Conservation (phyloP, 2,888 invertebrate genomes). For the Marronus borbonicus region DNA sequence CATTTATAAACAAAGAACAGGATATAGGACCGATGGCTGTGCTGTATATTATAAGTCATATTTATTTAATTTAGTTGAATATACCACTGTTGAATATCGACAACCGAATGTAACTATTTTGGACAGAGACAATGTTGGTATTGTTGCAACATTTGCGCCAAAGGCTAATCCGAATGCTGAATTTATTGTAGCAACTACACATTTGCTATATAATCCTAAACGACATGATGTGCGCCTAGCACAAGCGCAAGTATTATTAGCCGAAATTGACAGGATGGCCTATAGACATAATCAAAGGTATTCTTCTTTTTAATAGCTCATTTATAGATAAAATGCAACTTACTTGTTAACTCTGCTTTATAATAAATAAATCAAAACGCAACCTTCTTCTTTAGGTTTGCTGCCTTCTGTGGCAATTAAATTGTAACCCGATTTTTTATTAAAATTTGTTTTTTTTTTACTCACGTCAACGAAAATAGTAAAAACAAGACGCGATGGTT, state of each 20-base stretch:
- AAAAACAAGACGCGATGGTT: too few species aligned
- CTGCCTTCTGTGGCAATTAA: too few species aligned
- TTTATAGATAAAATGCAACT: not conserved
- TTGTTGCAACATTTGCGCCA: conserved; percentile 83
- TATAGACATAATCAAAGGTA: conserved; percentile 64
- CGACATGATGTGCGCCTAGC: conserved; percentile 92
- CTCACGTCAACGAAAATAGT: too few species aligned
- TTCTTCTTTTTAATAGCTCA: too few species aligned
- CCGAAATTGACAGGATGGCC: conserved; percentile 87
- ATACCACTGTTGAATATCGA: conserved; percentile 81
- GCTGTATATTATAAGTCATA: conserved; percentile 86
- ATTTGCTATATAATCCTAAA: conserved; percentile 92
- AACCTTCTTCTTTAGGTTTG: too few species aligned
- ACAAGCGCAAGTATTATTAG: conserved; percentile 87
- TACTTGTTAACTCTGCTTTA: too few species aligned
- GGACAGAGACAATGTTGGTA: conserved; percentile 90
- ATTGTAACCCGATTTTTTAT: too few species aligned
- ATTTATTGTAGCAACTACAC: conserved; percentile 92
- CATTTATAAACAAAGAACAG: conserved; percentile 88
- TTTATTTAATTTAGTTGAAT: conserved; percentile 78
- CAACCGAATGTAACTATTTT: conserved; percentile 77
- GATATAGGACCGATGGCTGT: conserved; percentile 88
- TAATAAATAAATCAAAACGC: too few species aligned
- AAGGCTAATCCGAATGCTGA: conserved; percentile 71
- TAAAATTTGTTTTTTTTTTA: too few species aligned